Base-by-base conservation (phyloP, 1,140 invertebrate genomes). In the Leptinotarsa undecemlineata region DNA sequence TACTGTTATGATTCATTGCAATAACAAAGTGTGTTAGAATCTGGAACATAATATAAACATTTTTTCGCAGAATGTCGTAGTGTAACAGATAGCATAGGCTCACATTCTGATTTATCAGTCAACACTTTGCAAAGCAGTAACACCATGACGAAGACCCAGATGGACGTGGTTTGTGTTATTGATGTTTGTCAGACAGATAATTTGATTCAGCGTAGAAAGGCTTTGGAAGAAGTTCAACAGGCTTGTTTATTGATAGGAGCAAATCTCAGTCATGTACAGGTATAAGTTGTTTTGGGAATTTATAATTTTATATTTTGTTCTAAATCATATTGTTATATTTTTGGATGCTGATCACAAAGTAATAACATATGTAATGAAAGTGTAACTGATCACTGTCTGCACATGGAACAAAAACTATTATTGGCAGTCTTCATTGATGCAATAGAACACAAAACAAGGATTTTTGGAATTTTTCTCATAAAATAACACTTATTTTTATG, bases 91-190 rank as follows among this genome's bases (percentile, higher is more conserved):
- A 93, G 92, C 85, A 84, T 93, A 78, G 91, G 92, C 69, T 93
- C 92, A 47, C 87, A 89, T 64, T 90, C 89, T 73, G 92, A 93
- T 86, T 87, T 90, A 67, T 93, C 92, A 4, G 90, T 88, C 67
- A 87, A 90, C 66, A 92, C 91, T 11, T 87, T 90, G 3, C 87
- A 91, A 77, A 82, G 87, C 19, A 82, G 80, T 61, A 85, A 85
- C 74, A 81, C 75, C 3, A 81, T 81, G 77, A 80, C 71, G 15
- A 88, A 90, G 77, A 88, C 90, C 60, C 89, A 89, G 76, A 97
- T 97, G 93, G 95, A 97, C 85, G 94, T 98, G 64, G 96, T 94
- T 72, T 96, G 94, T 89, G 92, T 98, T 68, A 89, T 97, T 78
- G 96, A 97, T 86, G 86, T 95, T 33, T 79, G 72, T 66, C 90